Conservation (phyloP, 1,140 invertebrate species). For the Drosophila parabipectinata region DNA sequence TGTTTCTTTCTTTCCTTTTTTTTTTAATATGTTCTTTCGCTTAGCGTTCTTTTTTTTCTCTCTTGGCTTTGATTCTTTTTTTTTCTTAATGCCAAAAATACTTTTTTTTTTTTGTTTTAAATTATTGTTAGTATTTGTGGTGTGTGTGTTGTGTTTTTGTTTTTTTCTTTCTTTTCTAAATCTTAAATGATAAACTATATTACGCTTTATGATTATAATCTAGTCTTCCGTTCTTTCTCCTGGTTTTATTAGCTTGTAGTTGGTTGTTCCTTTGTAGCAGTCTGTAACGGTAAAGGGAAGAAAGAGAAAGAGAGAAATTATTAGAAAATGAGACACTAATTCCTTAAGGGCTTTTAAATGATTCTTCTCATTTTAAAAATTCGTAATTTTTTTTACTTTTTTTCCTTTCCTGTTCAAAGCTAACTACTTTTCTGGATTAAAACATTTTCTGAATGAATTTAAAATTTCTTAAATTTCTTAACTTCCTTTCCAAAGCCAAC, state of each 20-base stretch:
- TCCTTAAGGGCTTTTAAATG: no score
- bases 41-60: slow-evolving; percentile 5
- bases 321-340: neutral
- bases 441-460: no score
- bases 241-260: slow-evolving; percentile 57
- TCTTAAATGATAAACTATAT: slow-evolving; percentile 28
- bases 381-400: neutral
- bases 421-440: no score
- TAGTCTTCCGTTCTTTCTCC: slow-evolving; percentile 79
- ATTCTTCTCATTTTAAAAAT: no score
- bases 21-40: slow-evolving; percentile 1
- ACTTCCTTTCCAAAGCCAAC: no score
- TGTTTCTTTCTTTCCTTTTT: neutral
- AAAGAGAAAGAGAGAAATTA: neutral
- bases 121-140: slow-evolving; percentile 15
- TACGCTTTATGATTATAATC: slow-evolving; percentile 57
- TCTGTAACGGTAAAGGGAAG: slow-evolving; percentile 37
- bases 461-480: no score
- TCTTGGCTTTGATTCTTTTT: neutral
- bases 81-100: slow-evolving; percentile 55
- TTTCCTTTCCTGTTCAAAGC: no score
- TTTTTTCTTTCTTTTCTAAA: slow-evolving; percentile 16
- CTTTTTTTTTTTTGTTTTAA: slow-evolving; percentile 37
- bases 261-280: slow-evolving; percentile 77
- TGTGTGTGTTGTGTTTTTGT: slow-evolving; percentile 40